Evolutionary conservation across 2,797 vertebrate genomes (phyloP), one percentile per base, ranked within the genome.

Genomic region (Tolypeutes matacus): DNA sequence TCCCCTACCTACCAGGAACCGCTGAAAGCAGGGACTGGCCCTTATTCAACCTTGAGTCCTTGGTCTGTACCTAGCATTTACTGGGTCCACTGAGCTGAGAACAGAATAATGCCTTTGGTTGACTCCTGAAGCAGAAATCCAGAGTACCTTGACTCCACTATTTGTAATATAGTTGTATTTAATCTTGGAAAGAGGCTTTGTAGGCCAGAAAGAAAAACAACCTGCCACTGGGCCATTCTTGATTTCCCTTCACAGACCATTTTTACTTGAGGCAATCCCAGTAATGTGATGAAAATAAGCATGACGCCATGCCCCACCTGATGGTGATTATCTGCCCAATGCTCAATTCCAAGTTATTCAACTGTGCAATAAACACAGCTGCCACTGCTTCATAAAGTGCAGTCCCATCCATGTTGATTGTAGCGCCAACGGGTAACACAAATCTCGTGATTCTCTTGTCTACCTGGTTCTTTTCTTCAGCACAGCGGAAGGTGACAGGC

Each of bases 381-480:
- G 99, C 99, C 92, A 99, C 99, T 0, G 99, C 99, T 97, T 99
- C 99, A 0, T 99, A 99, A 51, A 99, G 99, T 0, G 99, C 99
- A 0, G 99, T 99, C 75, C 99, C 99, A 1, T 99, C 99, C 99
- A 99, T 99, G 98, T 99, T 99, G 95, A 99, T 99, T 77, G 99
- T 99, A 95, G 99, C 99, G 21, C 99, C 99, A 6, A 99, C 99
- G 0, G 99, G 99, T 92, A 99, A 98, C 96, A 99, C 99, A 0
- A 99, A 99, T 93, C 99, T 99, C 0, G 99, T 99, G 98, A 99
- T 99, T 93, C 99, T 98, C 98, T 99, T 99, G 98, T 99, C 99
- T 0, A 99, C 98, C 2, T 94, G 96, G 92, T 99, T 99, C 97
- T 99, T 99, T 90, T 99, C 99, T 98, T 99, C 99, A 0, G 99